phyloP scores from a whole-genome alignment of 2,797 vertebrate species.

The Sebastes itinus region DNA sequence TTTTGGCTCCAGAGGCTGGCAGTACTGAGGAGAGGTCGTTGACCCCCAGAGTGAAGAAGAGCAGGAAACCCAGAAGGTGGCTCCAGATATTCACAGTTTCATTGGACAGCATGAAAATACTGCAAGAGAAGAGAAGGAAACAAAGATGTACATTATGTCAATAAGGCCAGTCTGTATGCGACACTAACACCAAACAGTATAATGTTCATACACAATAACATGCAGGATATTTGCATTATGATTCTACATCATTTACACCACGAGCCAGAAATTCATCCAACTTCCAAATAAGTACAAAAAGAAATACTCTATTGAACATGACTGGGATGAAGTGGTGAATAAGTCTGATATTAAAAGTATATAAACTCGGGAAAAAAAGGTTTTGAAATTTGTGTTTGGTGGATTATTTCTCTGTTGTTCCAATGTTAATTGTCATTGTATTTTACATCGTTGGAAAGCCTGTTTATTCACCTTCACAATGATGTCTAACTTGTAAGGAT shows the following conservation, averaged over 20 bases:
- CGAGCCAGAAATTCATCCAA: background rate
- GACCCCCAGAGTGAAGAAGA: constrained; percentile 93
- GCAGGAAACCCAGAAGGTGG: constrained; percentile 94
- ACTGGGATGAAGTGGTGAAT: background rate
- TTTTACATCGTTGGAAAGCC: too few relatives aligned
- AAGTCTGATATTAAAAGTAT: too few relatives aligned
- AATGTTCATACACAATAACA: background rate
- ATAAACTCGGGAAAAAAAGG: too few relatives aligned
- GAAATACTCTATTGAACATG: background rate
- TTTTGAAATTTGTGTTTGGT: too few relatives aligned
- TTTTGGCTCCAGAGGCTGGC: constrained; percentile 89
- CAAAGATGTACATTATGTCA: background rate
- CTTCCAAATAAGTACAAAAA: background rate
- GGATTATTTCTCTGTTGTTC: too few relatives aligned
- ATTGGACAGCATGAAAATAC: constrained; percentile 96
- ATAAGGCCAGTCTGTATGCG: background rate
- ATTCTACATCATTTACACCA: background rate
- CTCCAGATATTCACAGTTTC: constrained; percentile 99
- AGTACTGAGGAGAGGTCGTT: constrained; percentile 91
- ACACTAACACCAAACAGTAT: background rate
- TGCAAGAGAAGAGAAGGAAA: constrained; percentile 54
- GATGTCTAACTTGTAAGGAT: too few relatives aligned
- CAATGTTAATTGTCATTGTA: too few relatives aligned
- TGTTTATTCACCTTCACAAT: too few relatives aligned
- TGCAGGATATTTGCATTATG: background rate